Evolutionary conservation across 2,888 invertebrate genomes (phyloP).

Genomic region (Linyphia triangularis): DNA sequence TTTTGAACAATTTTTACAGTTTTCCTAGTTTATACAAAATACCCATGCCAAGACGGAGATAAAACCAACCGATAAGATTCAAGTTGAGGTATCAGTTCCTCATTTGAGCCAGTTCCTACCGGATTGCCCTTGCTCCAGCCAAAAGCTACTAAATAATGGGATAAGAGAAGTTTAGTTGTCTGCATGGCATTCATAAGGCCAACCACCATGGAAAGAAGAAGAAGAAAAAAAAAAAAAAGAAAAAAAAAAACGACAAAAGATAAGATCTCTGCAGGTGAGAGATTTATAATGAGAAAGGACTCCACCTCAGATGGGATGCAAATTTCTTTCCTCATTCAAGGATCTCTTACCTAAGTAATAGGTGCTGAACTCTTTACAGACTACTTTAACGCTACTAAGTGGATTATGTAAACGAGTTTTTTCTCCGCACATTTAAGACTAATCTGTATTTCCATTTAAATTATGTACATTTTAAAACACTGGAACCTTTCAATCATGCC

Average conservation of each 20-base stretch:
- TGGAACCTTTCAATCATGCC: no score
- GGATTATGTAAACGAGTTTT: no score
- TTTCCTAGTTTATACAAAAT: no score
- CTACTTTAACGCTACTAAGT: no score
- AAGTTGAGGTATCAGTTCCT: not conserved
- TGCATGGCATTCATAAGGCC: not conserved
- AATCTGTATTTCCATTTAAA: no score
- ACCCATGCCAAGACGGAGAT: not conserved
- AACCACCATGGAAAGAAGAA: no score
- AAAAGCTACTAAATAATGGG: not conserved
- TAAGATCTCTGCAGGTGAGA: not conserved
- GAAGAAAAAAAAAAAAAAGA: no score
- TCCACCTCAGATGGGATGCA: no score
- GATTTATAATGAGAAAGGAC: not conserved
- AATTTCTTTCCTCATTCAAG: not conserved
- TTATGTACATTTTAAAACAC: no score
- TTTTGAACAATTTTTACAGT: not conserved
- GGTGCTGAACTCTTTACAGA: no score
- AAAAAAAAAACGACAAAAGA: not conserved
- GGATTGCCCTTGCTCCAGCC: slow-evolving; percentile 2
- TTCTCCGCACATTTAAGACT: no score
- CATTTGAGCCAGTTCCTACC: not conserved
- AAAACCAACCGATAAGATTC: not conserved
- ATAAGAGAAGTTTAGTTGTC: not conserved
- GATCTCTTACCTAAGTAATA: not conserved